Percentiles rank a stretch among this genome's conserved stretches.
These are phyloP conservation scores for Microhierax caerulescens DNA, from an alignment of 2,797 vertebrate species.

Conservation along the genomic window DNA sequence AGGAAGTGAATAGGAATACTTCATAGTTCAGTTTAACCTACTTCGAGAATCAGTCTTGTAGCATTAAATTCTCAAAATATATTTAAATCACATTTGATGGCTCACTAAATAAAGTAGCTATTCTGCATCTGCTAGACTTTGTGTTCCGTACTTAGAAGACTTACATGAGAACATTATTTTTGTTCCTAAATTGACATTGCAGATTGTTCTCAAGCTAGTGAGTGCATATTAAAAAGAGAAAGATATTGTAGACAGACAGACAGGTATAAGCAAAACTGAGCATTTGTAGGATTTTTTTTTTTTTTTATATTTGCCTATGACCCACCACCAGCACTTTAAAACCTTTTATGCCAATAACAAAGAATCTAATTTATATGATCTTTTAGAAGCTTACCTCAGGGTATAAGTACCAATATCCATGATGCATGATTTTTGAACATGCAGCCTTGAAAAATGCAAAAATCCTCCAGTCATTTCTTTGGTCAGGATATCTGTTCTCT, in stretches of 20 bases:
- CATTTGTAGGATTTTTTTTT: not conserved
- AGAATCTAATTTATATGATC: not conserved
- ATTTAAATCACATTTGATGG: not conserved
- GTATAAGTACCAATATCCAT: not conserved
- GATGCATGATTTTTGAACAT: not conserved
- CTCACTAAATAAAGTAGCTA: not conserved
- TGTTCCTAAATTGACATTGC: not conserved
- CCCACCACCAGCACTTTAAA: not conserved
- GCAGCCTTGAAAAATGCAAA: not conserved
- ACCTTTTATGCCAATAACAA: not conserved
- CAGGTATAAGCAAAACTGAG: not conserved
- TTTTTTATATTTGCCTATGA: not conserved
- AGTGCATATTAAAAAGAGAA: not conserved
- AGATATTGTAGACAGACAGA: not conserved
- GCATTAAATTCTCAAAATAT: not conserved
- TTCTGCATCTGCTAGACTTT: not conserved
- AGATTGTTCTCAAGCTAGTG: not conserved
- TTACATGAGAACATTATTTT: not conserved
- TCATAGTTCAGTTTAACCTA: not conserved
- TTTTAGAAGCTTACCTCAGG: not conserved
- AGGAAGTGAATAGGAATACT: not conserved
- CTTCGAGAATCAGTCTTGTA: not conserved
- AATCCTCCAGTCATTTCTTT: not conserved
- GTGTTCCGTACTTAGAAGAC: not conserved
- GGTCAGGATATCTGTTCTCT: not conserved